Evolutionary conservation across 1,140 invertebrate genomes (phyloP).

Genomic region (Eulimnadia texana): DNA sequence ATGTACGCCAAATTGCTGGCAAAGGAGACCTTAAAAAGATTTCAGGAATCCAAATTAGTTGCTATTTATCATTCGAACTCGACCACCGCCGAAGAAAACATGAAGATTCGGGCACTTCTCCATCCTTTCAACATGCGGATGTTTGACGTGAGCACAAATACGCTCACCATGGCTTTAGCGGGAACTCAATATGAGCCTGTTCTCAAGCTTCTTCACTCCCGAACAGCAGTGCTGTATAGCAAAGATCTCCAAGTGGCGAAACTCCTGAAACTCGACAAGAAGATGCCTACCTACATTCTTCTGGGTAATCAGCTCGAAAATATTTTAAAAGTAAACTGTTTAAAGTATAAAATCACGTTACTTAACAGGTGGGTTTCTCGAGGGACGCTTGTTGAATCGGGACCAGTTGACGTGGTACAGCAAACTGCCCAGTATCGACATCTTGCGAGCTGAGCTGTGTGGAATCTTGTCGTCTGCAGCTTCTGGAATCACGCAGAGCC

Average conservation of each 20-base stretch:
- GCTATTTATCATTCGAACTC: conserved; percentile 5
- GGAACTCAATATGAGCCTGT: not conserved
- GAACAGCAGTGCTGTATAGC: not conserved
- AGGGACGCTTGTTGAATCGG: conserved; percentile 6
- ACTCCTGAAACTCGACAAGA: conserved; percentile 6
- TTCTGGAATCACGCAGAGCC: conserved; percentile 4
- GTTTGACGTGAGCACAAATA: not conserved
- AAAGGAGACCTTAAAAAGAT: not conserved
- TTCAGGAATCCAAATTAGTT: not conserved
- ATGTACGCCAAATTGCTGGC: not conserved
- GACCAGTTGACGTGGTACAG: conserved; percentile 11
- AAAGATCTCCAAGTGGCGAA: conserved; percentile 1
- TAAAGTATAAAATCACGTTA: no score
- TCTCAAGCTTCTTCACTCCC: not conserved
- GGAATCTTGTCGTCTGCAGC: conserved; percentile 1
- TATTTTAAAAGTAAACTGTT: not conserved
- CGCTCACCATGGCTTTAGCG: not conserved
- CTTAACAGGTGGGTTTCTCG: conserved; percentile 12
- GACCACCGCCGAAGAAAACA: conserved; percentile 4
- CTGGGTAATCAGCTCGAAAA: conserved; percentile 1
- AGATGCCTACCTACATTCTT: conserved; percentile 7
- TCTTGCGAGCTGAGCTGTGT: conserved; percentile 1
- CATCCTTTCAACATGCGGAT: not conserved
- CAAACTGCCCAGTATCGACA: conserved; percentile 13
- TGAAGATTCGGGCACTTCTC: not conserved